Evolutionary conservation across 1,140 invertebrate species (phyloP).

Genomic region (Marisa cornuarietis): DNA sequence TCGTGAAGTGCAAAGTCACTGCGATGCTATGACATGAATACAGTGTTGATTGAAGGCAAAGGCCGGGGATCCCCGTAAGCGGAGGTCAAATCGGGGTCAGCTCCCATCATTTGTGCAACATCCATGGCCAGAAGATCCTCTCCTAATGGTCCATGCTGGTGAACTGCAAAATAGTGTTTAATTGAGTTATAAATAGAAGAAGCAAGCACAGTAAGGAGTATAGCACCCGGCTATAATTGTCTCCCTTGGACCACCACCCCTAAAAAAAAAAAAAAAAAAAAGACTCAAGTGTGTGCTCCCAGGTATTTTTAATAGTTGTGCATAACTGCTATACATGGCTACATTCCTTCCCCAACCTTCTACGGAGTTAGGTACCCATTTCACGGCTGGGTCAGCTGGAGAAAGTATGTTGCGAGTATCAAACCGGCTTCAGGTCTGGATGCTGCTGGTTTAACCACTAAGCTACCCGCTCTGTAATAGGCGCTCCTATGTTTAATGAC

Average conservation of each 20-base stretch:
- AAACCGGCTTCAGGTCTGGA: no score
- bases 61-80: conserved; percentile 50
- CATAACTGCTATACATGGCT: background rate
- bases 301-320: background rate
- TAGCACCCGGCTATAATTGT: background rate
- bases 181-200: conserved; percentile 17
- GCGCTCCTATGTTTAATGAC: no score
- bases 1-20: background rate
- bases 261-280: background rate
- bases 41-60: conserved; percentile 56
- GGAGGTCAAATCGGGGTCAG: conserved; percentile 53
- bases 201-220: background rate
- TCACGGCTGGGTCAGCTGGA: no score
- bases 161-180: conserved; percentile 17
- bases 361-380: background rate
- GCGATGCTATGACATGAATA: conserved; percentile 44
- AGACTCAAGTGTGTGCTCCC: background rate
- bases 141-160: conserved; percentile 19
- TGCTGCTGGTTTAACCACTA: no score
- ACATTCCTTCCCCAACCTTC: background rate
- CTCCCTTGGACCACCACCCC: background rate
- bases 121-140: conserved; percentile 54
- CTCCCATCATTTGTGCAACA: conserved; percentile 48
- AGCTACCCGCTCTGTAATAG: no score
- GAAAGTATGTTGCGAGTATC: no score